These are phyloP conservation scores for Drosophila melanogaster DNA, from an alignment of 1,140 invertebrate genomes.

Conservation along the genomic window Release_6_plus_ISO1_MT NT_037436.4:9980001-9980500, in stretches of 20 bases:
- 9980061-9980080: neutral
- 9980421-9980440: conserved; percentile 78
- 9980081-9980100: neutral
- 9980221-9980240: conserved; percentile 3
- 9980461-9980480: conserved; percentile 76
- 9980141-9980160: neutral
- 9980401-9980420: conserved; percentile 70
- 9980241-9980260: conserved; percentile 38
- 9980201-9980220: conserved; percentile 30
- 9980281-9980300: conserved; percentile 7
- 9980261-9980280: conserved; percentile 10
- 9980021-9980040: neutral
- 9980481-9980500: conserved; percentile 73
- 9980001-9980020: conserved; percentile 9
- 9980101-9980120: too few species aligned
- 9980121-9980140: neutral
- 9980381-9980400: conserved; percentile 71
- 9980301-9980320: conserved; percentile 4
- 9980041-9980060: too few species aligned
- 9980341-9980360: conserved; percentile 45
- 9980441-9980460: conserved; percentile 22
- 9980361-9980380: conserved; percentile 63
- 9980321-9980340: conserved; percentile 39
- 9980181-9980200: conserved; percentile 6
- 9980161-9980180: conserved; percentile 11